phyloP scores from a whole-genome alignment of 2,113 vertebrate genomes.

The Ammodytes dubius region DNA sequence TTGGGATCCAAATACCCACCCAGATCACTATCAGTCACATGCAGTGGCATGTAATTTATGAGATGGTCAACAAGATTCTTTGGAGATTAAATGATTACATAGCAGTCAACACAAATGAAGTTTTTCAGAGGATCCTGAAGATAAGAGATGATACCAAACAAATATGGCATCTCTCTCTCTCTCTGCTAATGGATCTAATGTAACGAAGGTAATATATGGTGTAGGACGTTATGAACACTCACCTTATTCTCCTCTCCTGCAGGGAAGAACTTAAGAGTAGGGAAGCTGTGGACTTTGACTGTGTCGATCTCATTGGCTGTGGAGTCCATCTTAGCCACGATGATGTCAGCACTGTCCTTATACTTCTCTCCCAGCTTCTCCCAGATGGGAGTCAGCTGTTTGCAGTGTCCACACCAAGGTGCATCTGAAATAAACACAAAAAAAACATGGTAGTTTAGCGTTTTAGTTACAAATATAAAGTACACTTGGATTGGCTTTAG shows the following conservation, averaged over 20 bases:
- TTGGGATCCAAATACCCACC: constrained; percentile 17
- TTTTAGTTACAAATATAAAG: neutral
- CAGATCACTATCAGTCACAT: constrained; percentile 25
- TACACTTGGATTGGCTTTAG: neutral
- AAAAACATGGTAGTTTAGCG: neutral
- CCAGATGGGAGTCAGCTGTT: constrained; percentile 97
- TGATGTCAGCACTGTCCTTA: constrained; percentile 85
- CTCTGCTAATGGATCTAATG: neutral
- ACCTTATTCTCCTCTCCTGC: constrained; percentile 89
- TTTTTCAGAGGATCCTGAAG: neutral
- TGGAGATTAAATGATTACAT: neutral
- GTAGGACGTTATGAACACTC: constrained; percentile 1
- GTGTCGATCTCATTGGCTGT: constrained; percentile 96
- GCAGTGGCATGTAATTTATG: neutral
- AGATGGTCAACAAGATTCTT: neutral
- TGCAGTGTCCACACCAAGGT: constrained; percentile 99
- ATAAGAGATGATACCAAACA: neutral
- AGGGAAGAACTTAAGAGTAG: constrained; percentile 97
- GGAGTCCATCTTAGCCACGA: constrained; percentile 98
- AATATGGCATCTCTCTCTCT: no score
- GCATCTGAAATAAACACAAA: constrained; percentile 86
- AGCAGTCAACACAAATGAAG: neutral
- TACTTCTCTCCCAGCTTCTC: constrained; percentile 95
- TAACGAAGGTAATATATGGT: neutral
- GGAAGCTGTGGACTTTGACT: constrained; percentile 98